Base-by-base conservation (phyloP, 2,113 vertebrate genomes). In the Caracal caracal region DNA sequence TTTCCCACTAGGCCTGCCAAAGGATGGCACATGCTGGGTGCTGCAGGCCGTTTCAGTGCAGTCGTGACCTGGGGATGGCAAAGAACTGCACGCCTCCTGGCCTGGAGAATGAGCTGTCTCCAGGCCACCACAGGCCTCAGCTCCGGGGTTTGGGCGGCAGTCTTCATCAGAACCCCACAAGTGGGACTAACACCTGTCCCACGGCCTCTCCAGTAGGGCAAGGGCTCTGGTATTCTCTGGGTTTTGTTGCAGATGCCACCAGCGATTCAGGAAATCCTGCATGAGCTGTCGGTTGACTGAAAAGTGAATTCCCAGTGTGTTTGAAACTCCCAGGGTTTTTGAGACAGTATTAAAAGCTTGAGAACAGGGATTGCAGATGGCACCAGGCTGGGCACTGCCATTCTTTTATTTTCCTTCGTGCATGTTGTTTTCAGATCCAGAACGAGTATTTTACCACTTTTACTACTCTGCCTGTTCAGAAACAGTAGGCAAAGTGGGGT, bases 271-370 rank as follows among this genome's bases (percentile, higher is more conserved):
- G 83, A 75, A 68, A 43, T 13, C 8, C 30, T 10, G 63, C 35
- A 6, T 1, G 5, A 76, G 37, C 86, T 71, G 19, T 65, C 47
- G 56, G 81, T n/a, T 70, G n/a, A 47, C 81, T 20, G 71, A 51
- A 79, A 92, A 93, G 76, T 35, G 63, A 95, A 43, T 56, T 75
- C 22, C 47, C 35, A 75, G 47, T 9, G 22, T 33, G 40, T 82
- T 40, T 63, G 53, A 47, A 83, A 49, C 37, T 35, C 47, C 49
- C 40, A 68, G 73, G 66, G 26, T 28, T 80, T 96, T 59, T 26
- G 26, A 94, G 61, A 96, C 97, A 98, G 97, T 97, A 95, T 97
- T 96, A 97, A 47, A 66, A 85, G 73, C 28, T 88, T 59, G 53
- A 82, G 20, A 76, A 78, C 68, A 93, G 94, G 78, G 56, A 82